Evolutionary conservation across 2,113 vertebrate species (phyloP), one percentile per base, ranked within the genome.

Genomic region (Callaeas wilsoni): DNA sequence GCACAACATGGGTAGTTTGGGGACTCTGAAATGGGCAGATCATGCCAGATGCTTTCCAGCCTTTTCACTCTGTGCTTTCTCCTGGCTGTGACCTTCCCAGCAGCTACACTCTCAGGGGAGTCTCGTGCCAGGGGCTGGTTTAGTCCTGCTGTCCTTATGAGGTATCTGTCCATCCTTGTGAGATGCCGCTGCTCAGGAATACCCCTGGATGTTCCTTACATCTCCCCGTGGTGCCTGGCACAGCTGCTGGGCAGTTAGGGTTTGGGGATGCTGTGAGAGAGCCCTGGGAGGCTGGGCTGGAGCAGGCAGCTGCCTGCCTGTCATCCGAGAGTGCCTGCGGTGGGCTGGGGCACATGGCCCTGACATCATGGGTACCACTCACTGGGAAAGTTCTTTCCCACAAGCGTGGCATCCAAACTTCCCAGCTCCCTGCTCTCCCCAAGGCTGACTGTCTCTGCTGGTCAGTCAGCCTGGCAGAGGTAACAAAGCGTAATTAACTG

Each of bases 331-430:
- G 16, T 1, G 1, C 41, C 52, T 53, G 73, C 0, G 0, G 47
- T 62, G 35, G 14, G 59, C 59, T 56, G 65, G 52, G 44, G 5
- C 32, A 37, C 19, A 7, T 0, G 1, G 12, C 39, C 35, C 32
- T 0, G 0, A 7, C 23, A 37, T 35, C 3, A 1, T 0, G 0
- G 12, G 17, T n/a, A 20, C 10, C 1, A 30, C 32, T 57, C 0
- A 0, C 53, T 86, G 84, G 33, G 53, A 60, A 80, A 64, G 33
- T 2, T 8, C 55, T 91, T 80, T 73, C 73, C 83, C 29, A 23
- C 0, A 0, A 85, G 47, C 3, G 0, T 9, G 20, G 42, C 42
- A 59, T 57, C 64, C 37, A 46, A 56, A 80, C 68, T 86, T 81
- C 52, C 35, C 37, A 81, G 9, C 52, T 84, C 56, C 37, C 12